phyloP scores from a whole-genome alignment of 2,888 invertebrate genomes.

The Drosophila maculinotata region DNA sequence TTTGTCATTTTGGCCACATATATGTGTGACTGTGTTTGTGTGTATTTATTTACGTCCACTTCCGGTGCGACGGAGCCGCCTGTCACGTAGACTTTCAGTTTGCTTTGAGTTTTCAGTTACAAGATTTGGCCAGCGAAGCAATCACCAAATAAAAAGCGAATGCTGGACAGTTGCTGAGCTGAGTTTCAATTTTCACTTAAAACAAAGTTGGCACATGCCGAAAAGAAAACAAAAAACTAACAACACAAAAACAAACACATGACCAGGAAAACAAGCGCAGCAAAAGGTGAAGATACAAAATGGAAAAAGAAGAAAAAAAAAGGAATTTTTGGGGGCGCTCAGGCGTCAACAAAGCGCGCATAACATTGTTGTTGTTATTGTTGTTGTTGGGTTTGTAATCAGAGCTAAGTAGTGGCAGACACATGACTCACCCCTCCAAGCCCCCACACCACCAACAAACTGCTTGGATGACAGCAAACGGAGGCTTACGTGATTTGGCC shows the following conservation, averaged over 20 bases:
- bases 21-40: not conserved
- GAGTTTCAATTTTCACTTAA: slow-evolving; percentile 78
- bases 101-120: slow-evolving; percentile 76
- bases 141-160: slow-evolving; percentile 70
- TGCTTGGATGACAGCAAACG: no score
- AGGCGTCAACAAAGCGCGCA: slow-evolving; percentile 66
- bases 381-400: slow-evolving; percentile 66
- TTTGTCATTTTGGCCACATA: not conserved
- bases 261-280: slow-evolving; percentile 10
- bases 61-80: slow-evolving; percentile 40
- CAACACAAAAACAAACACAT: slow-evolving; percentile 15
- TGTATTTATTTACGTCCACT: slow-evolving; percentile 5
- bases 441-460: no score
- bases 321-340: slow-evolving; percentile 17
- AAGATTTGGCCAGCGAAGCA: slow-evolving; percentile 61
- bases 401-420: slow-evolving; percentile 69
- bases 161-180: slow-evolving; percentile 77
- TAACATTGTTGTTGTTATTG: slow-evolving; percentile 37
- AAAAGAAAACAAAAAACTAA: slow-evolving; percentile 10
- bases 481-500: slow-evolving; percentile 68
- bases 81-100: slow-evolving; percentile 70
- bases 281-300: not conserved
- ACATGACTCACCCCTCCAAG: slow-evolving; percentile 34
- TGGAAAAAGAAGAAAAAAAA: not conserved
- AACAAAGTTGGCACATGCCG: slow-evolving; percentile 73